These are phyloP conservation scores for Neosilurus hyrtlii DNA, from an alignment of 2,797 vertebrate genomes.

Conservation along the genomic window DNA sequence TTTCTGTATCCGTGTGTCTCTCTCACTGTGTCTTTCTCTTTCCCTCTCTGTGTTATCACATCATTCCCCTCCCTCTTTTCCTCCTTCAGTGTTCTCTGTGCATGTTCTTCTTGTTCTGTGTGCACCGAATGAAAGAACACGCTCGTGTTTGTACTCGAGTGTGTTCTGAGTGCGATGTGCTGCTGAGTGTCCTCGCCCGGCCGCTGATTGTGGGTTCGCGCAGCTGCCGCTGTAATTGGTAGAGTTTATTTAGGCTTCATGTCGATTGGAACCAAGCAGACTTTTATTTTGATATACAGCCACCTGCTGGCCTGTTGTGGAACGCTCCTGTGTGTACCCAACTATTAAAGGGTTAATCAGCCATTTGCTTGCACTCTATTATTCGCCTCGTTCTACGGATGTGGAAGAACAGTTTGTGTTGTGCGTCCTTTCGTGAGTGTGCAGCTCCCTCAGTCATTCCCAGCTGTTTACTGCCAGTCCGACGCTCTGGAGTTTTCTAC, in stretches of 20 bases:
- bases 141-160: not conserved
- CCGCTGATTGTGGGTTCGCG: constrained; percentile 18
- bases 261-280: constrained; percentile 8
- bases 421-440: not conserved
- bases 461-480: not conserved
- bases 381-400: not conserved
- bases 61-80: constrained; percentile 6
- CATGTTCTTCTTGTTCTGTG: not conserved
- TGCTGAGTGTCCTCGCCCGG: constrained; percentile 11
- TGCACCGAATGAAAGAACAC: not conserved
- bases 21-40: not conserved
- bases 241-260: constrained; percentile 26
- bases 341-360: constrained; percentile 25
- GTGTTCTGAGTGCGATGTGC: not conserved
- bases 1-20: not conserved
- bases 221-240: constrained; percentile 23
- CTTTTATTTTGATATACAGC: constrained; percentile 45
- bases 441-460: not conserved
- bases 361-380: constrained; percentile 18
- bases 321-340: constrained; percentile 6
- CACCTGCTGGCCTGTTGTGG: constrained; percentile 39
- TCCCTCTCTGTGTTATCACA: not conserved
- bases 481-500: not conserved
- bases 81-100: not conserved
- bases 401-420: constrained; percentile 6